Evolutionary conservation across 2,113 vertebrate species (phyloP).

Genomic region (Nestor notabilis): DNA sequence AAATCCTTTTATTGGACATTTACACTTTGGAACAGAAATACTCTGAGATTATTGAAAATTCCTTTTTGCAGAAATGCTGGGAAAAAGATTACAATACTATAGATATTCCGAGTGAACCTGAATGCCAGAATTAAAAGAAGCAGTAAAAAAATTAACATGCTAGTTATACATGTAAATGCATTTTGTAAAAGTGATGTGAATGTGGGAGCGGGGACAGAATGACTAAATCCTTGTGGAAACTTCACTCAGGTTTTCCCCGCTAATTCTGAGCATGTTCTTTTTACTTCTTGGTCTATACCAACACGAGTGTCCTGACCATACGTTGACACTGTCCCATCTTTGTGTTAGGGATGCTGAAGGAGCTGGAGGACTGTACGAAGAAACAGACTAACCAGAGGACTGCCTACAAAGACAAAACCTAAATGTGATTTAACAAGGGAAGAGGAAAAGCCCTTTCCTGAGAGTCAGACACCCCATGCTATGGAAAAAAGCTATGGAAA

Average conservation of each 20-base stretch:
- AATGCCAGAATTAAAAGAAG: background rate
- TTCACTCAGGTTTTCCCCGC: background rate
- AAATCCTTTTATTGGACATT: background rate
- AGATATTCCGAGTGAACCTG: background rate
- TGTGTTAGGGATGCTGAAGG: background rate
- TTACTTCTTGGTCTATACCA: background rate
- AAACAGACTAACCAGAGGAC: fast-evolving
- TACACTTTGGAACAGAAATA: background rate
- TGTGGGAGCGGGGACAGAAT: background rate
- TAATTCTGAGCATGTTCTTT: fast-evolving
- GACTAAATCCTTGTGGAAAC: background rate
- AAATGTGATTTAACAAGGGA: background rate
- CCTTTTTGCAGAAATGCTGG: background rate
- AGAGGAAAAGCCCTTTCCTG: background rate
- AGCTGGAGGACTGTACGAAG: background rate
- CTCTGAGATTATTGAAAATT: background rate
- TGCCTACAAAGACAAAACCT: background rate
- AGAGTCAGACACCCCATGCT: too few species aligned
- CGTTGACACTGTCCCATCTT: background rate
- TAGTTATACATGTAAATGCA: background rate
- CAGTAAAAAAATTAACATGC: background rate
- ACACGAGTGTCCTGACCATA: background rate
- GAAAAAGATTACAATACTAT: background rate
- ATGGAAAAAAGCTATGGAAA: too few species aligned
- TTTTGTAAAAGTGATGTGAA: background rate